Conservation (phyloP, 1,140 invertebrate genomes). For the Mycetomoellerius zeteki region DNA sequence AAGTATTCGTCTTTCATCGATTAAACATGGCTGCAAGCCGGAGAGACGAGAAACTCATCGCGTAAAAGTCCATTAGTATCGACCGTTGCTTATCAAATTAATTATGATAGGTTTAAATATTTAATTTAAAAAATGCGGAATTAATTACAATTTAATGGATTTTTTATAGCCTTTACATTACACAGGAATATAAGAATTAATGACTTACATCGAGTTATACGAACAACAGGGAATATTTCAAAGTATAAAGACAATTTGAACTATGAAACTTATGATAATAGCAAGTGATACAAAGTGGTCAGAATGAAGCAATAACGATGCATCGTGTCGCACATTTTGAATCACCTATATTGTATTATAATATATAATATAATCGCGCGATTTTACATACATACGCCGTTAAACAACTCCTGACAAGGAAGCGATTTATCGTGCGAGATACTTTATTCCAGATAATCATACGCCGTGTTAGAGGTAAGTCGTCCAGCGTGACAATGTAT, state of each 20-base stretch:
- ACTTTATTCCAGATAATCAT: conserved; percentile 77
- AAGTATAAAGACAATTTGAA: neutral
- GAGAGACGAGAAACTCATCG: neutral
- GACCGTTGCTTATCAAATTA: neutral
- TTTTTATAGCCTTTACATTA: neutral
- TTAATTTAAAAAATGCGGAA: neutral
- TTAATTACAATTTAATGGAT: neutral
- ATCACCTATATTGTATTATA: conserved; percentile 34
- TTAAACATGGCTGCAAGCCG: neutral
- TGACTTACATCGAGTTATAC: neutral
- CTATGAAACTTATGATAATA: neutral
- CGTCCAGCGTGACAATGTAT: conserved; percentile 68
- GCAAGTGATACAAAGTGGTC: conserved; percentile 13
- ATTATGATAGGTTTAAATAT: neutral
- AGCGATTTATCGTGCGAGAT: conserved; percentile 74
- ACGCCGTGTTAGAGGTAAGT: conserved; percentile 72
- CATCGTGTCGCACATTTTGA: conserved; percentile 55
- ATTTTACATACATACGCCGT: conserved; percentile 67
- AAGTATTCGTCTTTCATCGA: conserved; percentile 40
- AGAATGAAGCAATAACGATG: conserved; percentile 38
- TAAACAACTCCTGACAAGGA: conserved; percentile 76
- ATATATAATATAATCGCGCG: conserved; percentile 56
- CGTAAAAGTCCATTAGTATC: neutral
- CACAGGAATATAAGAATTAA: neutral
- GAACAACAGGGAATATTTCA: neutral